Evolutionary conservation across 2,113 vertebrate species (phyloP).

Genomic region (Corythornis vintsioides): DNA sequence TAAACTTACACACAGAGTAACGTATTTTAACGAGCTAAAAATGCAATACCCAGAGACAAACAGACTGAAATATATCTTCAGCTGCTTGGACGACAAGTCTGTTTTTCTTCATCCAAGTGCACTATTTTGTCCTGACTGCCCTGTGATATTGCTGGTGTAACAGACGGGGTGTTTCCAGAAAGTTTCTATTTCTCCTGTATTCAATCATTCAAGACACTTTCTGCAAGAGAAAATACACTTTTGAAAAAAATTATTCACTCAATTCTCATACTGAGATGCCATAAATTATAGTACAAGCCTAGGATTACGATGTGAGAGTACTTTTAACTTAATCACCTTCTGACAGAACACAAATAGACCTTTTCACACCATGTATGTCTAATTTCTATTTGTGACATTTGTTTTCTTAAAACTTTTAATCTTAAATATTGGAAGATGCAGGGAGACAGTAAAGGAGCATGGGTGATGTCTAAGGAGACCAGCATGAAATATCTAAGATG

Average conservation of each 20-base stretch:
- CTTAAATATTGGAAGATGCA: neutral
- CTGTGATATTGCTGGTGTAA: neutral
- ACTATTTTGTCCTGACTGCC: neutral
- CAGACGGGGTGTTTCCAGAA: neutral
- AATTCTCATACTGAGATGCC: neutral
- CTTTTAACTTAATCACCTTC: neutral
- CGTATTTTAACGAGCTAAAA: neutral
- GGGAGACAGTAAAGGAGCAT: neutral
- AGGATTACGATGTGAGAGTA: neutral
- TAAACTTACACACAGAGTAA: neutral
- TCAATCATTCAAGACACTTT: neutral
- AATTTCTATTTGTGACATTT: neutral
- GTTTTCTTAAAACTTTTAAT: neutral
- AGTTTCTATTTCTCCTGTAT: neutral
- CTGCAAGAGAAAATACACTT: neutral
- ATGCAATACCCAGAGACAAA: neutral
- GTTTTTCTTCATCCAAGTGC: neutral
- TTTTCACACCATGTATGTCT: neutral
- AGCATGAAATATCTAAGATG: neutral
- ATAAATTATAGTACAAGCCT: neutral
- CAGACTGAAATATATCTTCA: neutral
- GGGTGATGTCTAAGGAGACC: neutral
- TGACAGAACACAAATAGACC: neutral
- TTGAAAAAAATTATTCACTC: neutral
- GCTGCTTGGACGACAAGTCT: neutral